Evolutionary conservation across 2,113 vertebrate genomes (phyloP).

Genomic region (Setophaga kirtlandii): DNA sequence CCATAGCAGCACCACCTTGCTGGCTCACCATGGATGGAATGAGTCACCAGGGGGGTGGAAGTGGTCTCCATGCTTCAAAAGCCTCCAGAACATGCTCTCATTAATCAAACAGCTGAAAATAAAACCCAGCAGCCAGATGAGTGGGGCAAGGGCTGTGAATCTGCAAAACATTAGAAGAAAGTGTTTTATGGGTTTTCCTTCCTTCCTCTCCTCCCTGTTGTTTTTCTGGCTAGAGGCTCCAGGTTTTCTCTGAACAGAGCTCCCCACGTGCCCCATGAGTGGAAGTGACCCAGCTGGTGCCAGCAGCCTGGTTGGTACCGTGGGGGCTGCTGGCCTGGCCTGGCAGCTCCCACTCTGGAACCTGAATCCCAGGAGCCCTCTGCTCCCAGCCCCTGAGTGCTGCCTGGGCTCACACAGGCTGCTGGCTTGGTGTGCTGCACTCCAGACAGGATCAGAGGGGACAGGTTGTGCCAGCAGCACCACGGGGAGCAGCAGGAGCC

Average conservation of each 20-base stretch:
- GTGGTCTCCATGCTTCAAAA: background rate
- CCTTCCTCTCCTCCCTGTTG: background rate
- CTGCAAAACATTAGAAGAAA: background rate
- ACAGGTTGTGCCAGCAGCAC: background rate
- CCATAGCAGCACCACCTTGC: background rate
- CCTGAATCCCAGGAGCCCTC: background rate
- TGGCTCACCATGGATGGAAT: background rate
- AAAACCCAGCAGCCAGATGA: background rate
- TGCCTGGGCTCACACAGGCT: background rate
- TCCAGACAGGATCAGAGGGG: rapidly evolving
- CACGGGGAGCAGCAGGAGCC: background rate
- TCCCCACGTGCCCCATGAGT: background rate
- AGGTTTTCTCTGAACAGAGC: background rate
- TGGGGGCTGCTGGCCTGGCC: rapidly evolving
- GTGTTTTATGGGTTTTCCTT: background rate
- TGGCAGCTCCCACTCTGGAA: background rate
- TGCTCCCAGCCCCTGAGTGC: background rate
- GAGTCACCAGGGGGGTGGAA: background rate
- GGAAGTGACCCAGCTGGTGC: background rate
- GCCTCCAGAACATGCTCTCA: background rate
- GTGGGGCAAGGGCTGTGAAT: background rate
- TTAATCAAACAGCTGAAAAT: background rate
- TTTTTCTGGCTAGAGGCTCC: background rate
- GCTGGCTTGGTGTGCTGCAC: background rate
- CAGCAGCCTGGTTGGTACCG: background rate